phyloP scores from a whole-genome alignment of 2,888 invertebrate species.

The Creontiades dilutus region DNA sequence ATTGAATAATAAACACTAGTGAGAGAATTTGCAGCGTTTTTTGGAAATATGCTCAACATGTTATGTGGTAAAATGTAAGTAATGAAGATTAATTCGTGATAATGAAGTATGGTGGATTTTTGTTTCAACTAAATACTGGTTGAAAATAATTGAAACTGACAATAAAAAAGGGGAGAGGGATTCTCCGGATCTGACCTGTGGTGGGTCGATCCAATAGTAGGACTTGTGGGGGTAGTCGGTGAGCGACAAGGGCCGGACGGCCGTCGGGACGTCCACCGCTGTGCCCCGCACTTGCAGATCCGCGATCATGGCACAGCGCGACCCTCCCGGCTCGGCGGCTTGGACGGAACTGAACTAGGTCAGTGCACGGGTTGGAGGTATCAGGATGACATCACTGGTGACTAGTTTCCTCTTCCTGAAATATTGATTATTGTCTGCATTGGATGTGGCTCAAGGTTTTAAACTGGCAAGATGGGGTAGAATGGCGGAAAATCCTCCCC shows the following conservation, averaged over 20 bases:
- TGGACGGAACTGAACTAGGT: slow-evolving; percentile 68
- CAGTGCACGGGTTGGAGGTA: slow-evolving; percentile 41
- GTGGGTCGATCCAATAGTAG: slow-evolving; percentile 54
- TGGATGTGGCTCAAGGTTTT: slow-evolving; percentile 67
- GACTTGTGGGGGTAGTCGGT: slow-evolving; percentile 58
- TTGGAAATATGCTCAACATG: too few species aligned
- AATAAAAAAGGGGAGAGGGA: too few species aligned
- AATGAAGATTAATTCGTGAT: too few species aligned
- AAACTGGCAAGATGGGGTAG: background rate
- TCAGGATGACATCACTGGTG: slow-evolving; percentile 47
- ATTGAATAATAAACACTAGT: too few species aligned
- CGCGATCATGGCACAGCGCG: slow-evolving; percentile 26
- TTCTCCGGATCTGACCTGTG: background rate
- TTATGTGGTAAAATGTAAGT: too few species aligned
- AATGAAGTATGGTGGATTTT: too few species aligned
- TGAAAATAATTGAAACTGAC: too few species aligned
- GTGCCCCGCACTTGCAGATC: slow-evolving; percentile 59
- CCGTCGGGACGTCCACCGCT: slow-evolving; percentile 56
- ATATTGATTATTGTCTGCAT: slow-evolving; percentile 63
- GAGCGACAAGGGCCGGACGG: slow-evolving; percentile 48
- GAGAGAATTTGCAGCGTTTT: too few species aligned
- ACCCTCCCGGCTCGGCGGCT: slow-evolving; percentile 55
- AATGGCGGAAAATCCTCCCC: background rate
- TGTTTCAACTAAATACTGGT: too few species aligned
- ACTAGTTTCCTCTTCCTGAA: slow-evolving; percentile 61